Conservation (phyloP, 2,888 invertebrate species). For the Ophion ventricosus region DNA sequence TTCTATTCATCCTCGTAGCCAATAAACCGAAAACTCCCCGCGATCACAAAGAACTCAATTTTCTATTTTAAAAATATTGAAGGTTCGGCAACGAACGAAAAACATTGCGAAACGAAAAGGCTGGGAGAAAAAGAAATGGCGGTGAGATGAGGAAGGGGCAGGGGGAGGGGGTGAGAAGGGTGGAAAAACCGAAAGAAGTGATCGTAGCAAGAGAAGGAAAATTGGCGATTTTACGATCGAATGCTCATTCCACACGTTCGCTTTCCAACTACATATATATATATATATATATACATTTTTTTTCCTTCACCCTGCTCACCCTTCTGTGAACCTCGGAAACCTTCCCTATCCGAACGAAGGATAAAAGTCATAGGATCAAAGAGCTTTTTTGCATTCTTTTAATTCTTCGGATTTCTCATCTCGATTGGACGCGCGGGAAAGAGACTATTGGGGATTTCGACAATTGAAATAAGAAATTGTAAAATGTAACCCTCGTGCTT, state of each 20-base stretch:
- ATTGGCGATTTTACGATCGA: conserved; percentile 56
- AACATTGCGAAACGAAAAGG: conserved; percentile 45
- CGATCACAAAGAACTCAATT: conserved; percentile 62
- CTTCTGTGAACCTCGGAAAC: neutral
- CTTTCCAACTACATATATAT: conserved; percentile 12
- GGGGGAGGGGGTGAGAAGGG: conserved; percentile 4
- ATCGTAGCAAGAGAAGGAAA: conserved; percentile 30
- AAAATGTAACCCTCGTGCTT: neutral
- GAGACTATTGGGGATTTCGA: conserved; percentile 6
- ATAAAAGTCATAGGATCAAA: conserved; percentile 44
- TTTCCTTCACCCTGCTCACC: neutral
- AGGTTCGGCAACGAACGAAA: conserved; percentile 16
- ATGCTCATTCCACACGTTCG: conserved; percentile 45
- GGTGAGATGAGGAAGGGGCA: neutral
- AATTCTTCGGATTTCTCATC: conserved; percentile 26
- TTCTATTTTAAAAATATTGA: conserved; percentile 49
- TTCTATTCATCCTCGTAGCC: conserved; percentile 12
- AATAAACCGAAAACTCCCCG: conserved; percentile 40
- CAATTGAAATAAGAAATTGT: neutral
- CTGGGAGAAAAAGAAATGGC: conserved; percentile 10
- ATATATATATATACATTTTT: too few relatives aligned
- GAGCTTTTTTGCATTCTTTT: conserved; percentile 33
- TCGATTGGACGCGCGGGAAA: neutral
- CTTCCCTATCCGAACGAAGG: conserved; percentile 2
- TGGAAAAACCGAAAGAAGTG: conserved; percentile 22